phyloP scores from a whole-genome alignment of 2,797 vertebrate species.

The Zenarchopterus dispar region DNA sequence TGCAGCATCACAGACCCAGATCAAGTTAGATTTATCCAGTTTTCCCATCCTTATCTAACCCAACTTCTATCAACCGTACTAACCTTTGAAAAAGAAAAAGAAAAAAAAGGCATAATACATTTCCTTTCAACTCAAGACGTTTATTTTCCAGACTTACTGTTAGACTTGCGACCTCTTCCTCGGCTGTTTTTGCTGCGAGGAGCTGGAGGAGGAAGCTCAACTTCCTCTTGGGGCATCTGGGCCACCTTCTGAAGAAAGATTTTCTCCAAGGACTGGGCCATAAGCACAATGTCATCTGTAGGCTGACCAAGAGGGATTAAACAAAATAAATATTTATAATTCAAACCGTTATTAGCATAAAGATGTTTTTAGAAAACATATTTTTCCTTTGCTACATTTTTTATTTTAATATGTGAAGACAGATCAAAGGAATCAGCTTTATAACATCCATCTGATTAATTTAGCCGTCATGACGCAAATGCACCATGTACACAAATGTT shows the following conservation, averaged over 20 bases:
- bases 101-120: not conserved
- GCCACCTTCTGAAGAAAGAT: conserved; percentile 94
- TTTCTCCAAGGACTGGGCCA: conserved; percentile 96
- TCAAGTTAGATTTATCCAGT: too few species aligned
- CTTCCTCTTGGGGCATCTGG: conserved; percentile 92
- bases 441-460: too few species aligned
- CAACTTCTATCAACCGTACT: too few species aligned
- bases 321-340: not conserved
- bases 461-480: too few species aligned
- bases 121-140: not conserved
- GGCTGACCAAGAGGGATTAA: conserved; percentile 74
- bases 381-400: not conserved
- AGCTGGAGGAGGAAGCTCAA: conserved; percentile 87
- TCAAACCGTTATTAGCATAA: too few species aligned
- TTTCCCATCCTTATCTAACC: too few species aligned
- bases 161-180: conserved; percentile 83
- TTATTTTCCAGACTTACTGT: conserved; percentile 61
- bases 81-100: too few species aligned
- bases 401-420: not conserved
- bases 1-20: too few species aligned
- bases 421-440: not conserved
- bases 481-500: too few species aligned
- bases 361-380: too few species aligned
- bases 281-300: conserved; percentile 93
- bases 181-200: conserved; percentile 87